phyloP scores from a whole-genome alignment of 2,113 vertebrate genomes.

The Rhombomys opimus region DNA sequence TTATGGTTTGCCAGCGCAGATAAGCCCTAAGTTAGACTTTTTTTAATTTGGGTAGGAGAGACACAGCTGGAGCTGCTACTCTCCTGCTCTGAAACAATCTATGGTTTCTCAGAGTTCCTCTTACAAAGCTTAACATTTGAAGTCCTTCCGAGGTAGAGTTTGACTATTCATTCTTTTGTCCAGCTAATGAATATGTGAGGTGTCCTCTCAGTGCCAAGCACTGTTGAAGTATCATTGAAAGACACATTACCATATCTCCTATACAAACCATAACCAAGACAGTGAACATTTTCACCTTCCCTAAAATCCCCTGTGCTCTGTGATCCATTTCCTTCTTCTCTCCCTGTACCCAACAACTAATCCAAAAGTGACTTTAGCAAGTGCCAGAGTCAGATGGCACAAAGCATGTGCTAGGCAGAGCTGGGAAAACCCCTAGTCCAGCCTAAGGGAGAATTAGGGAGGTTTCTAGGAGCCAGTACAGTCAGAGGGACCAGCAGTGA shows the following conservation, averaged over 20 bases:
- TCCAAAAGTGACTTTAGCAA: not conserved
- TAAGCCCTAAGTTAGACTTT: not conserved
- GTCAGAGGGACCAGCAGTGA: not conserved
- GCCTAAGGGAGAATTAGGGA: not conserved
- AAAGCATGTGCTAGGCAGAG: not conserved
- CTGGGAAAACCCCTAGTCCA: not conserved
- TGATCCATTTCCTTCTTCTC: not conserved
- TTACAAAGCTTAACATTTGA: not conserved
- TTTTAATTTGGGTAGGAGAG: not conserved
- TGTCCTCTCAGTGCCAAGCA: not conserved
- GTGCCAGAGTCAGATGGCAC: not conserved
- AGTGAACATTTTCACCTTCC: not conserved
- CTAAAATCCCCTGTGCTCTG: not conserved
- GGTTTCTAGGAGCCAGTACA: conserved; percentile 1
- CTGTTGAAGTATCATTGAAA: not conserved
- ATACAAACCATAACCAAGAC: not conserved
- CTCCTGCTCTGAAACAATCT: not conserved
- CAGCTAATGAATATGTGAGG: not conserved
- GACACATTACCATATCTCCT: too few species aligned
- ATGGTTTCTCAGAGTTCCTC: not conserved
- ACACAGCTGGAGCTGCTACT: not conserved
- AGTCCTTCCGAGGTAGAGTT: not conserved
- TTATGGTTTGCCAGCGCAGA: not conserved
- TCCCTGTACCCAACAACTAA: not conserved
- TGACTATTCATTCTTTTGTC: conserved; percentile 32